Evolutionary conservation across 2,888 invertebrate species (phyloP).

Genomic region (Antheraea yamamai): DNA sequence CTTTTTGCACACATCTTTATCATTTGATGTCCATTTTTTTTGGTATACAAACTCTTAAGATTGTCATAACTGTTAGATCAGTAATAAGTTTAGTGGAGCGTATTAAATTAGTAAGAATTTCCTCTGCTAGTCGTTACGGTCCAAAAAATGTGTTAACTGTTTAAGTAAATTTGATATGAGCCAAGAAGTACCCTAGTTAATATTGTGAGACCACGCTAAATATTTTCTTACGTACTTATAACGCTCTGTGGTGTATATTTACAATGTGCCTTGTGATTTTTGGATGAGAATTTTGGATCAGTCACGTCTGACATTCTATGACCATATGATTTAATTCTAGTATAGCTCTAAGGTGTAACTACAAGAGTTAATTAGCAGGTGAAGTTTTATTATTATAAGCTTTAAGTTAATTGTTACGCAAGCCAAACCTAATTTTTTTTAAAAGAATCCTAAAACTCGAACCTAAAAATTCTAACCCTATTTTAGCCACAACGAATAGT

Average conservation of each 20-base stretch:
- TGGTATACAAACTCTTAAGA: not conserved
- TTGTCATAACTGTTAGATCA: not conserved
- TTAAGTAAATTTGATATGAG: conserved; percentile 1
- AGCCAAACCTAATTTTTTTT: too few relatives aligned
- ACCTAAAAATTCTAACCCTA: too few relatives aligned
- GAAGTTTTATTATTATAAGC: too few relatives aligned
- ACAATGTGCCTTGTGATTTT: too few relatives aligned
- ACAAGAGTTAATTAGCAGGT: too few relatives aligned
- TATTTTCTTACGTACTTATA: not conserved
- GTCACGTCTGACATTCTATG: too few relatives aligned
- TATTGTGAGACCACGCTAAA: not conserved
- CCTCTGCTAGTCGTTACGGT: not conserved
- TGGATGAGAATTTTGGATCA: too few relatives aligned
- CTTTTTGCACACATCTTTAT: not conserved
- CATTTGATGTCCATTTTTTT: not conserved
- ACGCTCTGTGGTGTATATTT: not conserved
- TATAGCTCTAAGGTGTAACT: too few relatives aligned
- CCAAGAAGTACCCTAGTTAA: not conserved
- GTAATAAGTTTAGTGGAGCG: not conserved
- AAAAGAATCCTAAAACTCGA: too few relatives aligned
- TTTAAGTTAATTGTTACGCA: too few relatives aligned
- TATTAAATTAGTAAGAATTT: not conserved
- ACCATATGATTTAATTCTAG: too few relatives aligned
- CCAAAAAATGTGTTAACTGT: not conserved
- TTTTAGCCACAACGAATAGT: too few relatives aligned